A percentile compares a stretch with the other conserved stretches of the same genome.
These are phyloP conservation scores for Lithophane semibrunnea DNA, from an alignment of 2,888 invertebrate genomes.

Conservation along the genomic window DNA sequence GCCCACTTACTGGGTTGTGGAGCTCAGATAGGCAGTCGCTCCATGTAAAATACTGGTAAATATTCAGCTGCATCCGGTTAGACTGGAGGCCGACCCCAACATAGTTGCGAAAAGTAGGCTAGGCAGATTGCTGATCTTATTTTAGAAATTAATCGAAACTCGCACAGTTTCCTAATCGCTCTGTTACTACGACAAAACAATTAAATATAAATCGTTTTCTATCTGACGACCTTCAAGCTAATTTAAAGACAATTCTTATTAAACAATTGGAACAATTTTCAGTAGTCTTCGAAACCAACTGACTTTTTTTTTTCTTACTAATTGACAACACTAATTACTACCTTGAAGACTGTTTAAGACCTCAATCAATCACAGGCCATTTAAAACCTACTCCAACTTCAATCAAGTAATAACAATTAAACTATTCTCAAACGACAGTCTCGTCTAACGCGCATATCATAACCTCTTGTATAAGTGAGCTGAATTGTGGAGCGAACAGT, in stretches of 20 bases:
- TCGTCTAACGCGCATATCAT: constrained; percentile 38
- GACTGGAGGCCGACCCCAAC: no score
- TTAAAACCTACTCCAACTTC: constrained; percentile 44
- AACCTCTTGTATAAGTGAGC: constrained; percentile 21
- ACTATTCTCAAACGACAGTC: constrained; percentile 42
- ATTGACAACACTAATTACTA: constrained; percentile 41
- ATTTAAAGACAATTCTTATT: neutral
- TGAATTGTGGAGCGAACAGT: constrained; percentile 6
- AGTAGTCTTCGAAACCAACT: neutral
- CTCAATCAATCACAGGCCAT: constrained; percentile 46
- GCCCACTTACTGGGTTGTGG: no score
- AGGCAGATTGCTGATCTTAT: neutral
- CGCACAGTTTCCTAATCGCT: neutral
- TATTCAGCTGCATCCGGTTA: no score
- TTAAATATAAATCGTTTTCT: neutral
- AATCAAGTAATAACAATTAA: constrained; percentile 41
- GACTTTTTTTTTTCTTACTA: constrained; percentile 28
- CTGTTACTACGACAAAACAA: neutral
- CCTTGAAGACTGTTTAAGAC: constrained; percentile 27
- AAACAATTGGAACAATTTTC: neutral
- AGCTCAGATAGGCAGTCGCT: no score
- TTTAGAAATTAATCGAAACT: neutral
- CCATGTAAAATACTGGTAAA: no score
- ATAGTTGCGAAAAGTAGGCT: no score
- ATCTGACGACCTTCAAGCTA: neutral